These are phyloP conservation scores for Stenoptilia bipunctidactyla DNA, from an alignment of 2,888 invertebrate genomes.

Conservation along the genomic window DNA sequence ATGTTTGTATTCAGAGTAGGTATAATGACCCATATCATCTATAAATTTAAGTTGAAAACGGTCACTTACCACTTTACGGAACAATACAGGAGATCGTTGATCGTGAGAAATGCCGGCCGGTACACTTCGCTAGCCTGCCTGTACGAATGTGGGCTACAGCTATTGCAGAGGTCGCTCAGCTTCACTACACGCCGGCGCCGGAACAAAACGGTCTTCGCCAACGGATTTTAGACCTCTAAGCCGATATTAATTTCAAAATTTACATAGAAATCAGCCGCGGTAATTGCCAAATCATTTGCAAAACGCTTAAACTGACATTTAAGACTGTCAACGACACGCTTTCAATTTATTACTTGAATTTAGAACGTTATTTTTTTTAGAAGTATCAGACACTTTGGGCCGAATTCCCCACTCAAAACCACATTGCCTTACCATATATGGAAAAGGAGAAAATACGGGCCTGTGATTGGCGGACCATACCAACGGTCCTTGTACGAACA, in stretches of 20 bases:
- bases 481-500: constrained; percentile 63
- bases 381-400: constrained; percentile 46
- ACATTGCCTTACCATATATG: constrained; percentile 85
- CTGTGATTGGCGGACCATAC: constrained; percentile 74
- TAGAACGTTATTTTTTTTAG: constrained; percentile 35
- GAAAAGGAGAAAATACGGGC: constrained; percentile 79
- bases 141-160: not conserved
- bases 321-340: constrained; percentile 31
- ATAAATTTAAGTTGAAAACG: too few relatives aligned
- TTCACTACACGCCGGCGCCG: constrained; percentile 54
- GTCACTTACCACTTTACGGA: not conserved
- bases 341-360: constrained; percentile 39
- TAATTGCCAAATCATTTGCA: constrained; percentile 28
- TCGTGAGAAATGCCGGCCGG: constrained; percentile 61
- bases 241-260: constrained; percentile 34
- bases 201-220: constrained; percentile 44
- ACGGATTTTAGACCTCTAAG: constrained; percentile 32
- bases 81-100: constrained; percentile 31
- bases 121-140: constrained; percentile 1
- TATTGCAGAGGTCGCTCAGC: constrained; percentile 44
- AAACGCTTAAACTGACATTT: constrained; percentile 27
- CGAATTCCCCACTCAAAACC: constrained; percentile 55
- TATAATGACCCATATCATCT: too few relatives aligned
- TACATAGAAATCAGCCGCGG: constrained; percentile 2
- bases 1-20: too few relatives aligned